Evolutionary conservation across 1,140 invertebrate genomes (phyloP), one percentile per base, ranked within the genome.

Genomic region (Calephelis virginiensis): DNA sequence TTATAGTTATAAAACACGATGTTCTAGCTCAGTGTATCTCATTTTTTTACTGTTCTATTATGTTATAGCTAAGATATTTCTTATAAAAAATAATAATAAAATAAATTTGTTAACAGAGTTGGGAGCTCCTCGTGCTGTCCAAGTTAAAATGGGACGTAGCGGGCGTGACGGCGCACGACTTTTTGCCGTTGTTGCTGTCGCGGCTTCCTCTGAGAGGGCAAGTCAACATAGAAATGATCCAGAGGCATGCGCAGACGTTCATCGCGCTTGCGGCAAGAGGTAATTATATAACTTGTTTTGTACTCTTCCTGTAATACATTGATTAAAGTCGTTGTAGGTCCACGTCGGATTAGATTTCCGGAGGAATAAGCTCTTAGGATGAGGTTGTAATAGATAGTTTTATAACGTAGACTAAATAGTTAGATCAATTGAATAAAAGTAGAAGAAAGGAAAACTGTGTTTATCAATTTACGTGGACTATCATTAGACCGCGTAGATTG

Each of bases 81-180:
- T 28, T 28, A 60, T 12, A 40, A 43, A 43, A 45, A 61, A 40
- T 45, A 45, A 61, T 12, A 62, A 61, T 48, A 28, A 38, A 56
- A 48, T 64, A 64, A 60, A 45, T 61, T 86, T 92, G 87, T 92
- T 93, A 92, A 71, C 93, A 97, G 96, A 94, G 94, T 79, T 97
- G 95, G 96, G 96, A 97, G 83, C 92, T 96, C 73, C 86, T 96
- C 73, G 93, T 97, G 50, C 91, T 97, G 53, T 94, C 93, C 11
- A 95, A 95, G 78, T 87, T 97, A 60, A 96, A 96, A 77, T 97
- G 96, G 96, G 96, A 97, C 87, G 91, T 97, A 66, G 94, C 94
- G 0, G 94, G 95, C 6, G 94, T 97, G 63, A 97, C 96, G 13
- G 94, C 96, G 6, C 93, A 95, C 71, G 96, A 97, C 87, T 97